phyloP scores from a whole-genome alignment of 1,140 invertebrate genomes.

The Pseudomyrmex gracilis region DNA sequence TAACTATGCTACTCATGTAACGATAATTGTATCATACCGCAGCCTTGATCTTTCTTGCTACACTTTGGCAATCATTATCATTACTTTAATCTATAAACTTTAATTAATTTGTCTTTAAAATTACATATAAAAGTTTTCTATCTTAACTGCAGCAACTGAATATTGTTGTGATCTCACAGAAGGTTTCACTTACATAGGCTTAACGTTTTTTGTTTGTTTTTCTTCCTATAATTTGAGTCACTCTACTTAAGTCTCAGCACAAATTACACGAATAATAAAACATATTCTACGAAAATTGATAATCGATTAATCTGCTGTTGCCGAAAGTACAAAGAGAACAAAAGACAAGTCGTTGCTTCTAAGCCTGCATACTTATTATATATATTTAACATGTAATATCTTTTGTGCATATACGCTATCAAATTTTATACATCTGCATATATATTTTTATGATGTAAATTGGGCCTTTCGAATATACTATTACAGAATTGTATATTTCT shows the following conservation, averaged over 20 bases:
- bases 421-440: slow-evolving; percentile 2
- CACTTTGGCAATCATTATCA: neutral
- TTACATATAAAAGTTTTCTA: too few species aligned
- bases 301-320: slow-evolving; percentile 29
- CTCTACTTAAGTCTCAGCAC: slow-evolving; percentile 19
- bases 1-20: slow-evolving; percentile 9
- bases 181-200: neutral
- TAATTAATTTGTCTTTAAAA: too few species aligned
- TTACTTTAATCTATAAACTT: neutral
- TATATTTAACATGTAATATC: slow-evolving; percentile 12
- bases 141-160: neutral
- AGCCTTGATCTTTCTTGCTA: neutral
- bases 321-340: slow-evolving; percentile 60
- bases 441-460: slow-evolving; percentile 11
- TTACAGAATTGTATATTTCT: neutral
- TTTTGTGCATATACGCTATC: slow-evolving; percentile 6
- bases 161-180: neutral
- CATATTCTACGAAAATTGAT: slow-evolving; percentile 7
- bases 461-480: too few species aligned
- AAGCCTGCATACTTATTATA: slow-evolving; percentile 20
- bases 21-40: neutral
- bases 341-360: slow-evolving; percentile 48
- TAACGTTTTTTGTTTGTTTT: neutral
- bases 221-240: neutral
- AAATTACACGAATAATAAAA: slow-evolving; percentile 26